Conservation (phyloP, 2,113 vertebrate genomes). For the Blennius ocellaris region DNA sequence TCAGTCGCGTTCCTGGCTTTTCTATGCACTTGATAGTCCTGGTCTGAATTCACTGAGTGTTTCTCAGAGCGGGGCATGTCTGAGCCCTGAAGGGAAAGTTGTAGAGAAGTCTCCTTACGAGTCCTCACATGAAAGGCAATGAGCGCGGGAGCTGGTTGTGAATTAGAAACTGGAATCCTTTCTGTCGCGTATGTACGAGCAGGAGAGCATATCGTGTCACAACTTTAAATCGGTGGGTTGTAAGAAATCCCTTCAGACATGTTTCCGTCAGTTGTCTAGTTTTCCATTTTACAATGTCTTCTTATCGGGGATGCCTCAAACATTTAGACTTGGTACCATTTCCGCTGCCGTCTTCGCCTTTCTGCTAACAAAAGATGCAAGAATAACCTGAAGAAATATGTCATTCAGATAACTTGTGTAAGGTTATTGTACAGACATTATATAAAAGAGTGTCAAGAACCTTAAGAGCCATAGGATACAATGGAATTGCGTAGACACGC, state of each 20-base stretch:
- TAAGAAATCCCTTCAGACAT: neutral
- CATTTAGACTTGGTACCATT: neutral
- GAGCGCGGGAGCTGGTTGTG: conserved; percentile 5
- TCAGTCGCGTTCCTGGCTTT: conserved; percentile 38
- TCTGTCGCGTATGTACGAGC: neutral
- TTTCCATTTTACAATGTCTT: neutral
- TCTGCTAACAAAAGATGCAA: neutral
- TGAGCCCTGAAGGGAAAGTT: conserved; percentile 37
- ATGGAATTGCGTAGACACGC: too few species aligned
- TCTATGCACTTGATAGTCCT: neutral
- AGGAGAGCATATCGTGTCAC: neutral
- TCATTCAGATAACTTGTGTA: neutral
- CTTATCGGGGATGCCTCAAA: neutral
- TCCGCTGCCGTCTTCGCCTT: neutral
- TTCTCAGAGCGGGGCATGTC: conserved; percentile 33
- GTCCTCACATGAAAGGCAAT: conserved; percentile 17
- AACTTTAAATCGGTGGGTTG: too few species aligned
- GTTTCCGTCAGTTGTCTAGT: neutral
- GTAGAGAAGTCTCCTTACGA: conserved; percentile 22
- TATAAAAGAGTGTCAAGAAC: too few species aligned
- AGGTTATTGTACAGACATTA: too few species aligned
- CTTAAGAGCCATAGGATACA: too few species aligned
- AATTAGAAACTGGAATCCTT: conserved; percentile 8
- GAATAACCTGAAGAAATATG: neutral
- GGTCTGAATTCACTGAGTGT: conserved; percentile 37